Evolutionary conservation across 2,113 vertebrate species (phyloP), one percentile per base, ranked within the genome.

Genomic region (Peromyscus californicus): DNA sequence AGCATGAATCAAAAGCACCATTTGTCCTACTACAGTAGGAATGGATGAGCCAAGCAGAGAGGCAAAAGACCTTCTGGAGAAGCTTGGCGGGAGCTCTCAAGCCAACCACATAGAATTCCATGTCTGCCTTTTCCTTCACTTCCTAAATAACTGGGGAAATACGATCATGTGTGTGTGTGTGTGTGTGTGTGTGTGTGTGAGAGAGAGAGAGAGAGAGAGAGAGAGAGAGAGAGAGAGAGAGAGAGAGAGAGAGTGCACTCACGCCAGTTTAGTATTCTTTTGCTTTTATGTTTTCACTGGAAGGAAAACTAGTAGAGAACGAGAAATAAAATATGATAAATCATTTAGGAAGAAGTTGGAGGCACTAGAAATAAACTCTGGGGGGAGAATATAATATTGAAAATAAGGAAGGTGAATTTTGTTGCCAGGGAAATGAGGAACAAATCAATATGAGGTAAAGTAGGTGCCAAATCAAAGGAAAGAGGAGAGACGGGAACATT

Each of bases 371-470:
- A 97, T 96, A 95, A 93, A 70, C 91, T 97, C 83, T 94, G 86
- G 94, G 89, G 89, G 96, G 89, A 97, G 82, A 94, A 48, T 89
- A 88, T 91, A 72, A 69, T 90, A 83, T 80, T 96, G 89, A 94
- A 96, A 94, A 86, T 94, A 96, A 97, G 85, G 72, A 97, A 97
- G 90, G 67, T 75, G 91, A 94, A 96, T 96, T 93, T 89, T 92
- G 33, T 97, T 97, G 92, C 78, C 96, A 94, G 69, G 69, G 69
- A 94, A 98, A 97, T 96, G 83, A 96, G 70, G 74, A 97, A 91
- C 82, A 95, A 97, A 98, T 97, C 97, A 93, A 96, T 97, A 95
- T 1, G 75, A 94, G 51, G 57, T 87, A 79, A 92, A 90, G 39
- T 24, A 94, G 74, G 26, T 92, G 91, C 91, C 96, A 98, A 95